Conservation (phyloP, 2,888 invertebrate species). For the Ichneumoninae sp. region DNA sequence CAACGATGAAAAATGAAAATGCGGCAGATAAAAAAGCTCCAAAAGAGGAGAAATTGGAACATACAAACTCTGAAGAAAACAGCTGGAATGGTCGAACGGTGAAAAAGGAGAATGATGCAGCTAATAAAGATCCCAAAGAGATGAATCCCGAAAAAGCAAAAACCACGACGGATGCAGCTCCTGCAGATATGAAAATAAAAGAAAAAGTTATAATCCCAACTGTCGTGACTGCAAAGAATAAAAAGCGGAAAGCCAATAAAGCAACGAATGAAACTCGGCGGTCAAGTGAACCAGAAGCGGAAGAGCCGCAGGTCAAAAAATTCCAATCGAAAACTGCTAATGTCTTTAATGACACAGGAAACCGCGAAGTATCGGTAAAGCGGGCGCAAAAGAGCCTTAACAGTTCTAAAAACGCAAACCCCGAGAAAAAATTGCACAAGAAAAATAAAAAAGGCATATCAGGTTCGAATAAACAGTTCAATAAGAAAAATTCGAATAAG, state of each 20-base stretch:
- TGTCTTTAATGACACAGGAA: constrained; percentile 28
- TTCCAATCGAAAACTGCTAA: not conserved
- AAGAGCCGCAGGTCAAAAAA: constrained; percentile 43
- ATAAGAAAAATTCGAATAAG: constrained; percentile 63
- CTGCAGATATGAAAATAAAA: not conserved
- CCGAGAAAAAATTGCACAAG: constrained; percentile 64
- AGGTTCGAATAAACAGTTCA: constrained; percentile 44
- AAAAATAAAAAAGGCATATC: constrained; percentile 68
- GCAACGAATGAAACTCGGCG: constrained; percentile 14
- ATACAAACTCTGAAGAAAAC: constrained; percentile 8
- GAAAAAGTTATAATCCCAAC: not conserved
- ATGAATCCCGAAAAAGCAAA: constrained; percentile 45
- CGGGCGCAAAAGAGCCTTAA: not conserved
- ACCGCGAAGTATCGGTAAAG: constrained; percentile 64
- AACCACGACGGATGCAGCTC: not conserved
- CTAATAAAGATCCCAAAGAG: constrained; percentile 48
- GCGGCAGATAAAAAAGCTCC: constrained; percentile 47
- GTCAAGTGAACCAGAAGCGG: constrained; percentile 8
- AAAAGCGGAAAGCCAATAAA: constrained; percentile 45
- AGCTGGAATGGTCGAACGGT: not conserved
- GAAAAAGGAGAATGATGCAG: constrained; percentile 34
- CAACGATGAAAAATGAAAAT: constrained; percentile 27
- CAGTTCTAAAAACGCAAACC: not conserved
- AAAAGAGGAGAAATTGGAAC: constrained; percentile 45
- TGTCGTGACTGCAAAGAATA: not conserved